These are phyloP conservation scores for Penelope pileata DNA, from an alignment of 2,113 vertebrate species.

Conservation along the genomic window DNA sequence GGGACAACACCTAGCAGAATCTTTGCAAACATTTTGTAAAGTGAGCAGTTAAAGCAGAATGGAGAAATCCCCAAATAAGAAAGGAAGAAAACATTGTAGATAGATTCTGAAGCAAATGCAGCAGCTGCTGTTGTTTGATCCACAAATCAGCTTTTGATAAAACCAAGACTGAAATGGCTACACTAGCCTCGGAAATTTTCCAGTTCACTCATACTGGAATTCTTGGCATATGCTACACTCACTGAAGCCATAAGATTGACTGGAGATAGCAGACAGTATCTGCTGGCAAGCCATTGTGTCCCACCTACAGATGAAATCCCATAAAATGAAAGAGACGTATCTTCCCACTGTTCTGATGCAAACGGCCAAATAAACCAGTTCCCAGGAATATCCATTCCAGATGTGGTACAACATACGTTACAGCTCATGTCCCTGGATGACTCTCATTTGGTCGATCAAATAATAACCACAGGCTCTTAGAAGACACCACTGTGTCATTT, in stretches of 20 bases:
- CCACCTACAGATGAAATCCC: slow-evolving; percentile 33
- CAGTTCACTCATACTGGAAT: neutral
- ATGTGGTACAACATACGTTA: neutral
- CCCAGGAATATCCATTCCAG: neutral
- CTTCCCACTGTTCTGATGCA: neutral
- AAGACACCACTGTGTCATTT: neutral
- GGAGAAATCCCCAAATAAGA: neutral
- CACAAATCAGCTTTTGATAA: slow-evolving; percentile 42
- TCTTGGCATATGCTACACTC: neutral
- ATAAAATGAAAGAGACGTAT: neutral
- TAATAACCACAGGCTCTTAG: neutral
- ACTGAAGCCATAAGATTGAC: neutral
- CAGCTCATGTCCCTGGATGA: neutral
- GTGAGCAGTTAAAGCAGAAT: neutral
- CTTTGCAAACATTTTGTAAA: neutral
- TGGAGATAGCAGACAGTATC: neutral
- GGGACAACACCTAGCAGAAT: neutral
- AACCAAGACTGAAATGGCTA: slow-evolving; percentile 9
- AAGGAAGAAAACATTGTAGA: neutral
- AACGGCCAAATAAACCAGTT: neutral
- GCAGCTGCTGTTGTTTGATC: slow-evolving; percentile 45
- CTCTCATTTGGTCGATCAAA: neutral
- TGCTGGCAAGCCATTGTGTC: neutral
- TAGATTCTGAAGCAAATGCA: neutral
- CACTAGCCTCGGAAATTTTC: neutral